Evolutionary conservation across 2,888 invertebrate species (phyloP).

Genomic region (Byasa hedistus): DNA sequence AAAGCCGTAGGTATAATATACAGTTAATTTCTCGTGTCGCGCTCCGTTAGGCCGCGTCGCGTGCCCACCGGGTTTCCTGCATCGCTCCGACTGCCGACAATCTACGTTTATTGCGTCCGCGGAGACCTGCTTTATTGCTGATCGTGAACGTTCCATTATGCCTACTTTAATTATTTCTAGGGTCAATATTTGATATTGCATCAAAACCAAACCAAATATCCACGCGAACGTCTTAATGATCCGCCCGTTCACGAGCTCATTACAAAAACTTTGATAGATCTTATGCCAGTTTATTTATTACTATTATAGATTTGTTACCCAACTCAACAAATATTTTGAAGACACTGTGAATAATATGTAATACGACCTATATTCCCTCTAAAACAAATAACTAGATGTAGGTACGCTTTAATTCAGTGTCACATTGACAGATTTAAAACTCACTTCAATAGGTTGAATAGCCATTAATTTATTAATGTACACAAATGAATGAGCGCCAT

Average conservation of each 20-base stretch:
- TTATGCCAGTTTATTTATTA: neutral
- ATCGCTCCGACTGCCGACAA: slow-evolving; percentile 55
- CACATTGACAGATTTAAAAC: neutral
- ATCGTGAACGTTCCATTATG: slow-evolving; percentile 16
- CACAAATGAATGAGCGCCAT: slow-evolving; percentile 4
- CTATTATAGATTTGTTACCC: neutral
- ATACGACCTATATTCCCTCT: neutral
- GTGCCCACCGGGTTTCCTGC: slow-evolving; percentile 68
- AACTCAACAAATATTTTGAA: neutral
- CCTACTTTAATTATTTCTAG: slow-evolving; percentile 3
- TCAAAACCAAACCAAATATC: neutral
- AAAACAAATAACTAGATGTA: neutral
- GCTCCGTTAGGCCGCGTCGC: slow-evolving; percentile 73
- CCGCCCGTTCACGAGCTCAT: too few species aligned
- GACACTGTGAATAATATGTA: neutral
- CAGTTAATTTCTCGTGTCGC: slow-evolving; percentile 76
- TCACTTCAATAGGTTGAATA: neutral
- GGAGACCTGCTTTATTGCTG: slow-evolving; percentile 36
- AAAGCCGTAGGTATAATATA: slow-evolving; percentile 64
- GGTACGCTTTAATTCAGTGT: neutral
- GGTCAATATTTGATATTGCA: slow-evolving; percentile 3
- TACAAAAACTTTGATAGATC: neutral
- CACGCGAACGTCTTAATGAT: neutral
- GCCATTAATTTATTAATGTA: neutral
- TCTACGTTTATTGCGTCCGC: slow-evolving; percentile 40